Evolutionary conservation across 2,113 vertebrate species (phyloP).

Genomic region (Mus spicilegus): DNA sequence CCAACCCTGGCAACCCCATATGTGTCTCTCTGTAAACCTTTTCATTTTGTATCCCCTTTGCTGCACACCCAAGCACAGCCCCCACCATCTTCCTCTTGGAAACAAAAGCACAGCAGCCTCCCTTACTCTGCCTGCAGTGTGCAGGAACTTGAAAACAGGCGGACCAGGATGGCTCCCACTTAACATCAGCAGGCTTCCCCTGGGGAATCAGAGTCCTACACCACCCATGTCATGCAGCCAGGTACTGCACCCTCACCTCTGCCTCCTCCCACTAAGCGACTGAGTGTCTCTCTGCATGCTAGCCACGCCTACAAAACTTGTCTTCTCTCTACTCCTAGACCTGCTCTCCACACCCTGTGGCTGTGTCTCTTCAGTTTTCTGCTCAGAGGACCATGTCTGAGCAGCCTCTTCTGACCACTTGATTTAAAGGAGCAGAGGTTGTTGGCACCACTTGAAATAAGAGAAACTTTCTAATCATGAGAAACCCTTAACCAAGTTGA

Average conservation of each 20-base stretch:
- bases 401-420: background rate
- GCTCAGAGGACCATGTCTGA: background rate
- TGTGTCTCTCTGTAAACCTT: background rate
- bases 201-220: background rate
- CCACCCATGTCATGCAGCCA: too few relatives aligned
- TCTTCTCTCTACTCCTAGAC: background rate
- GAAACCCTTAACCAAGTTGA: background rate
- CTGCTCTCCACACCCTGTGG: background rate
- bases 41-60: background rate
- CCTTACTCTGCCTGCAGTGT: background rate
- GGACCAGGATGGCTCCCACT: background rate
- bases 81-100: background rate
- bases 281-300: background rate
- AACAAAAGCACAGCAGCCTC: background rate
- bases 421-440: background rate
- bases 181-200: background rate
- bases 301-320: background rate
- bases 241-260: accelerated
- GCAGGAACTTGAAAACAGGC: background rate
- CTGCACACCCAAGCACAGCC: background rate
- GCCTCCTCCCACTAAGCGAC: background rate
- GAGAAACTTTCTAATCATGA: background rate
- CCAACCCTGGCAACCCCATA: background rate
- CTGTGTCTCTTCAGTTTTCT: background rate
- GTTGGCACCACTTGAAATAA: background rate